Evolutionary conservation across 2,113 vertebrate species (phyloP).

Genomic region (Hippocampus mohnikei): DNA sequence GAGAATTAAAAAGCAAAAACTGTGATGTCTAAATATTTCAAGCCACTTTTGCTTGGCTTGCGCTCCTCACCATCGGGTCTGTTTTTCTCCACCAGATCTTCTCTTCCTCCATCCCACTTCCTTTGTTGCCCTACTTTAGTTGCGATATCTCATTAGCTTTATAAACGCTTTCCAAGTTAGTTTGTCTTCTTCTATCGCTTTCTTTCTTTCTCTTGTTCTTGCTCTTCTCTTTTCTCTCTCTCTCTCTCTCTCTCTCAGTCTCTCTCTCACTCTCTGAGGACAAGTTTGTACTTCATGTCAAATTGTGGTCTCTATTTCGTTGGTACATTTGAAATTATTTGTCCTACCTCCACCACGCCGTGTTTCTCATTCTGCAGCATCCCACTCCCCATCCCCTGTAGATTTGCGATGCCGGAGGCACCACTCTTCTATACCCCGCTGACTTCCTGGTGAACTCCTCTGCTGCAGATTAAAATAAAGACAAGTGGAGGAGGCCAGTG

Average conservation of each 20-base stretch:
- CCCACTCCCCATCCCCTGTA: constrained; percentile 36
- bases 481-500: constrained; percentile 52
- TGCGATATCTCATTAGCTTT: constrained; percentile 64
- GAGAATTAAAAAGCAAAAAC: not conserved
- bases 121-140: constrained; percentile 48
- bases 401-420: constrained; percentile 45
- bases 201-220: too few species aligned
- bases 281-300: constrained; percentile 28
- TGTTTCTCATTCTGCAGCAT: constrained; percentile 40
- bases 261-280: constrained; percentile 32
- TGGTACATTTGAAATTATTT: constrained; percentile 51
- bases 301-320: constrained; percentile 29
- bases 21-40: constrained; percentile 3
- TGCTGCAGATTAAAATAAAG: constrained; percentile 65
- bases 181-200: too few species aligned
- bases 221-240: constrained; percentile 35
- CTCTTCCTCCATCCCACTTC: constrained; percentile 25
- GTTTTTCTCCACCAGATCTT: constrained; percentile 14
- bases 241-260: constrained; percentile 38
- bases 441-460: constrained; percentile 70
- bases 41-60: constrained; percentile 6
- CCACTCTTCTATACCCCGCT: constrained; percentile 61
- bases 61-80: constrained; percentile 6
- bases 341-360: constrained; percentile 38
- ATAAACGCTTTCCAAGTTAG: constrained; percentile 53